These are phyloP conservation scores for Leptinotarsa lineolata DNA, from an alignment of 1,140 invertebrate species.

Conservation along the genomic window DNA sequence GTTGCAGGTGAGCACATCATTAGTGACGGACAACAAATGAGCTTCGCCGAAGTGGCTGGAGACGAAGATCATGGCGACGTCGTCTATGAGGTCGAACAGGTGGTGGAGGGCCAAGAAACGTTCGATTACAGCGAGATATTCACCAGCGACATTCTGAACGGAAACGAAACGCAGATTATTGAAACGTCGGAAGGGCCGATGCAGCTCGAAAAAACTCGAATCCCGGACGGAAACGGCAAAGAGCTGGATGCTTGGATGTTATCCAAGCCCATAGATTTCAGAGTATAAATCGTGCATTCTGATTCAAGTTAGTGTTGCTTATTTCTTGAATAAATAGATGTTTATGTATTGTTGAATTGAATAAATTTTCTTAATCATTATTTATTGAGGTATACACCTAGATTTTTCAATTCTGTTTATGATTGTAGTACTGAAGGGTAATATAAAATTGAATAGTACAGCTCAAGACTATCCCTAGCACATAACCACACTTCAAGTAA, in stretches of 20 bases:
- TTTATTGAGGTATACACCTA: no score
- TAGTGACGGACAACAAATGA: conserved; percentile 59
- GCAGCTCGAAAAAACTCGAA: conserved; percentile 59
- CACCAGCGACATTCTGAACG: conserved; percentile 49
- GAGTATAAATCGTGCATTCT: not conserved
- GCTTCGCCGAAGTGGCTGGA: conserved; percentile 43
- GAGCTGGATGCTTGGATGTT: conserved; percentile 55
- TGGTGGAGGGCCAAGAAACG: conserved; percentile 42
- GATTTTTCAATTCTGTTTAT: no score
- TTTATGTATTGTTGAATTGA: no score
- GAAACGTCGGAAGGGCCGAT: conserved; percentile 56
- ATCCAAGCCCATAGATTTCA: conserved; percentile 34
- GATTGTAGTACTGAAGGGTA: no score
- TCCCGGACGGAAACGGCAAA: conserved; percentile 58
- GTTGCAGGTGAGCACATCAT: conserved; percentile 60
- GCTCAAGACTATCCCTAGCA: no score
- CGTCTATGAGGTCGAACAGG: conserved; percentile 38
- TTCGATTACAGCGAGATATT: conserved; percentile 52
- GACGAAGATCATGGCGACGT: conserved; percentile 44
- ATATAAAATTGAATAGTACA: no score
- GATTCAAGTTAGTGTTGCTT: not conserved
- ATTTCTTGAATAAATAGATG: no score
- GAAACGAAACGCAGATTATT: conserved; percentile 54
- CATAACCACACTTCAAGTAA: no score
- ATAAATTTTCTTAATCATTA: no score